Base-by-base conservation (phyloP, 1,140 invertebrate genomes). In the Aphidius gifuensis region DNA sequence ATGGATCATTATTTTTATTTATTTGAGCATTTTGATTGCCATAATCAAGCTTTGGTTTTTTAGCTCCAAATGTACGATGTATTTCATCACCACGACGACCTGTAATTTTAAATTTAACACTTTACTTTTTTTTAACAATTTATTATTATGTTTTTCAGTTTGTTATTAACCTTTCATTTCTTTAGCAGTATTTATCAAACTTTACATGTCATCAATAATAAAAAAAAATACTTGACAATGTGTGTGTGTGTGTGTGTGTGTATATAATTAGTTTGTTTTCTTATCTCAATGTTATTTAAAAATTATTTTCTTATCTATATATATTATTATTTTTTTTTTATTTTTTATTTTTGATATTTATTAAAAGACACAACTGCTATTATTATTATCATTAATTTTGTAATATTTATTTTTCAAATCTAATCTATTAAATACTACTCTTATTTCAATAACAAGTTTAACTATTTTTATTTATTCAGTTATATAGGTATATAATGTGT, bases 1-100 rank as follows among this genome's bases (percentile, higher is more conserved):
- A 83, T 1, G 79, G 75, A 71, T 84, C 81, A 49, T 76, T 73
- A 0, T 67, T 62, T 4, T 73, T 61, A 58, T 58, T 77, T 9
- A 78, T 68, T 21, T 72, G 70, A 7, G 71, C 53, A 63, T 80
- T 80, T 49, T 80, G 79, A 69, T 81, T 80, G 39, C 69, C 74
- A 62, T 79, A 79, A 67, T 81, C 80, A 5, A 80, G 56, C 51
- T 80, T 81, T 44, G 71, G 60, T 44, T 71, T 73, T 55, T 81
- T 81, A 7, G 71, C 64, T 32, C 71, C 70, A 49, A 77, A 71
- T 7, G 64, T 69, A 7, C 68, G 69, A 54, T 76, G 73, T 47
- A 73, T 69, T 44, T 80, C 77, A 58, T 69, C 73, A 71, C 74
- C 64, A 40, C 74, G 73, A 40, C 74, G 73, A 58, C 77, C 79